Evolutionary conservation across 2,888 invertebrate genomes (phyloP).

Genomic region (Bibio marci): DNA sequence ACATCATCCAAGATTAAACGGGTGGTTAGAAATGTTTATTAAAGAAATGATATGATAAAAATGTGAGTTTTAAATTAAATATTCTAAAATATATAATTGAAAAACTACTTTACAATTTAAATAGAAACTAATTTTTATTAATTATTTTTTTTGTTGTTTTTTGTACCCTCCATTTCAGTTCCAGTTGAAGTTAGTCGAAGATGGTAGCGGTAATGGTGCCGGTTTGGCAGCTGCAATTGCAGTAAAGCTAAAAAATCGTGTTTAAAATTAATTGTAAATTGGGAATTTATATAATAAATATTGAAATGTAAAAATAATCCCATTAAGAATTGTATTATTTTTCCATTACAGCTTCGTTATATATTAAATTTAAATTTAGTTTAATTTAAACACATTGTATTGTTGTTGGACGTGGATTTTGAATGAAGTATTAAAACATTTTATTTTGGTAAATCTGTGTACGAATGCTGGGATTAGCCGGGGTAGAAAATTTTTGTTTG

Average conservation of each 20-base stretch:
- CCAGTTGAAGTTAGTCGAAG: conserved; percentile 49
- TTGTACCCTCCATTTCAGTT: conserved; percentile 32
- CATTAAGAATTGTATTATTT: too few relatives aligned
- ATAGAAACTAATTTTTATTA: background rate
- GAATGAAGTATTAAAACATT: too few relatives aligned
- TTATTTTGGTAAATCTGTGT: too few relatives aligned
- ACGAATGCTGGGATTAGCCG: too few relatives aligned
- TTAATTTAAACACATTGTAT: too few relatives aligned
- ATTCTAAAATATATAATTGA: background rate
- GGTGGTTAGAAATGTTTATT: conserved; percentile 43
- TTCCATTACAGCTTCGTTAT: too few relatives aligned
- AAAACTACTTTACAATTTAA: background rate
- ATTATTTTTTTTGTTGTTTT: conserved; percentile 1
- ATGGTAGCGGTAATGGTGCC: conserved; percentile 70
- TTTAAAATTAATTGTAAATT: too few relatives aligned
- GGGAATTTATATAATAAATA: too few relatives aligned
- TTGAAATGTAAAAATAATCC: too few relatives aligned
- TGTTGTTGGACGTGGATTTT: too few relatives aligned
- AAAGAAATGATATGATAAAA: conserved; percentile 37
- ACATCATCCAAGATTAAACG: conserved; percentile 51
- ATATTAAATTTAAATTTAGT: too few relatives aligned
- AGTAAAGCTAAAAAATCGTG: conserved; percentile 24
- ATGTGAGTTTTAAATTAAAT: conserved; percentile 28
- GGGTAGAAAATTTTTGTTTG: too few relatives aligned
- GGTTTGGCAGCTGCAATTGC: conserved; percentile 63